phyloP scores from a whole-genome alignment of 2,113 vertebrate species.

The Corythornis cristatus region DNA sequence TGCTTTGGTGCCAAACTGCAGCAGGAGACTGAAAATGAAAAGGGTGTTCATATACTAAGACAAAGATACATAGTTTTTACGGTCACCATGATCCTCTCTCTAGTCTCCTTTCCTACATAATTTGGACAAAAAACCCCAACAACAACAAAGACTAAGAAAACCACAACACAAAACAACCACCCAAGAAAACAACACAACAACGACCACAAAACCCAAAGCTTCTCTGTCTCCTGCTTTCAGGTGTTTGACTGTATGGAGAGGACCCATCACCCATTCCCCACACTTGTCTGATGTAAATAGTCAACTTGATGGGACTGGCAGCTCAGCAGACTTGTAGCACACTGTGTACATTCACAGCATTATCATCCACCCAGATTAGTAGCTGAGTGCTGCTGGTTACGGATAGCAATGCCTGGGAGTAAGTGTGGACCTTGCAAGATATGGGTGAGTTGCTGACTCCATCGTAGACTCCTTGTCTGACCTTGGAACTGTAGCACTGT shows the following conservation, averaged over 20 bases:
- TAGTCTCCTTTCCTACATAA: not conserved
- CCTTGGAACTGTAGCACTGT: constrained; percentile 42
- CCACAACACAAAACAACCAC: too few relatives aligned
- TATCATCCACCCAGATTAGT: not conserved
- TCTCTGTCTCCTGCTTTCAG: not conserved
- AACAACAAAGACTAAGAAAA: too few relatives aligned
- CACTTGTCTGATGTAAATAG: not conserved
- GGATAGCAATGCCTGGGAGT: not conserved
- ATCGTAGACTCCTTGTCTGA: not conserved
- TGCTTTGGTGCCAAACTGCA: constrained; percentile 41
- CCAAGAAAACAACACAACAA: too few relatives aligned
- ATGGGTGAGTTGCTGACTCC: not conserved
- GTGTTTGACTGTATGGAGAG: not conserved
- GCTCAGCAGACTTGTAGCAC: not conserved
- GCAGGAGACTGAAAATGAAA: constrained; percentile 42
- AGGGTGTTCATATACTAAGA: constrained; percentile 19
- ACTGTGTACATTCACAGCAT: not conserved
- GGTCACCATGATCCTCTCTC: not conserved
- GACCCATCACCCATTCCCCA: not conserved
- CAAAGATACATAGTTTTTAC: not conserved
- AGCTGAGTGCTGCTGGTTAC: not conserved
- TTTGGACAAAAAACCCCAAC: not conserved
- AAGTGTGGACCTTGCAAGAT: not conserved
- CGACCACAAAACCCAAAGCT: not conserved
- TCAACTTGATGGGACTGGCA: not conserved